Percentiles rank a stretch among this genome's conserved stretches.
Conservation (phyloP, 2,113 vertebrate genomes). For the Girardinichthys multiradiatus region DNA sequence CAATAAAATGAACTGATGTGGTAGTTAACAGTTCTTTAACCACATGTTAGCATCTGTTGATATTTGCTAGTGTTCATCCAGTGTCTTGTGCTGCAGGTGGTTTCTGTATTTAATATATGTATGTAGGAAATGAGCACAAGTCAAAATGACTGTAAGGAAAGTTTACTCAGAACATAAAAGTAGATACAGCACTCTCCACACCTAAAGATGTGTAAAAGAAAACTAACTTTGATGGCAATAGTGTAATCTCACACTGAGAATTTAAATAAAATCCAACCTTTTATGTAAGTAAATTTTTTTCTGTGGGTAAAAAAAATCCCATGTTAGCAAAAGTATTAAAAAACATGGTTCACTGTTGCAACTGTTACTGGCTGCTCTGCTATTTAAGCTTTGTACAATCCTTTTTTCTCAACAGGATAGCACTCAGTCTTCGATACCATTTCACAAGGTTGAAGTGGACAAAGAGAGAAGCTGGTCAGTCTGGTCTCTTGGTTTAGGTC, state of each 20-base stretch:
- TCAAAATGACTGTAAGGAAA: background rate
- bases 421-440: background rate
- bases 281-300: no score
- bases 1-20: conserved; percentile 69
- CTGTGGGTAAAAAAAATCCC: no score
- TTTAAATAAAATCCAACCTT: background rate
- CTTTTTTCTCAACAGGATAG: no score
- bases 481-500: no score
- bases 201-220: conserved; percentile 5
- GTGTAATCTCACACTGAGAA: background rate
- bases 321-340: no score
- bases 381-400: no score
- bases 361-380: no score
- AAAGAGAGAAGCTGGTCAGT: no score
- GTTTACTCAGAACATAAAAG: background rate
- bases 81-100: conserved; percentile 51
- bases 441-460: background rate
- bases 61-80: conserved; percentile 22
- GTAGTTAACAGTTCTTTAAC: background rate
- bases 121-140: conserved; percentile 21
- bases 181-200: background rate
- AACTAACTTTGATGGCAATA: background rate
- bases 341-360: background rate
- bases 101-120: conserved; percentile 36
- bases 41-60: conserved; percentile 12